Conservation (phyloP, 1,140 invertebrate species). For the Drosophila kurseongensis region DNA sequence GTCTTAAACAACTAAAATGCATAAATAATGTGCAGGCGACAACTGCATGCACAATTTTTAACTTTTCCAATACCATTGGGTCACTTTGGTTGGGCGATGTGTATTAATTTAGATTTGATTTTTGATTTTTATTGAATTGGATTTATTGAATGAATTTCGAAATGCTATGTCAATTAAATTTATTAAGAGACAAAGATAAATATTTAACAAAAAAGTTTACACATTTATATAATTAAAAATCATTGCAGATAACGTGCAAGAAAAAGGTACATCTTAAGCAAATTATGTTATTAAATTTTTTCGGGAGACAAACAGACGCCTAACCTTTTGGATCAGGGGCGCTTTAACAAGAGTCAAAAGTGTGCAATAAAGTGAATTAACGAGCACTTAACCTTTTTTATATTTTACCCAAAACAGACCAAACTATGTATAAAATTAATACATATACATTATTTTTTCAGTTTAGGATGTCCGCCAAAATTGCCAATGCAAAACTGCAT, state of each 20-base stretch:
- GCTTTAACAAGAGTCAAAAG: slow-evolving; percentile 42
- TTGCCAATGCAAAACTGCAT: slow-evolving; percentile 25
- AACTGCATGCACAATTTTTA: slow-evolving; percentile 56
- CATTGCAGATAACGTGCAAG: no score
- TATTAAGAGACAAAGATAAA: no score
- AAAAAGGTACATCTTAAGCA: not conserved
- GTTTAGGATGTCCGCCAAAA: slow-evolving; percentile 28
- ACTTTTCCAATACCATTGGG: slow-evolving; percentile 19
- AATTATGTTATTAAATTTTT: not conserved
- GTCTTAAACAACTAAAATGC: slow-evolving; percentile 57
- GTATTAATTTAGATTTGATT: slow-evolving; percentile 16
- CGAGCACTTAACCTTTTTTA: slow-evolving; percentile 53
- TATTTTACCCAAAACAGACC: slow-evolving; percentile 23
- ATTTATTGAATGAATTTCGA: no score
- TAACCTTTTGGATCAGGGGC: slow-evolving; percentile 13
- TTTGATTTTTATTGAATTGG: slow-evolving; percentile 1
- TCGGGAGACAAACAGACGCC: not conserved
- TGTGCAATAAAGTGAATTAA: slow-evolving; percentile 43
- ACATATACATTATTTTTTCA: slow-evolving; percentile 18
- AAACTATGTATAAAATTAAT: slow-evolving; percentile 6
- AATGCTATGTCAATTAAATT: no score
- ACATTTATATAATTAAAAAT: not conserved
- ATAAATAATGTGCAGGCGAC: slow-evolving; percentile 59
- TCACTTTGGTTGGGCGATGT: slow-evolving; percentile 1
- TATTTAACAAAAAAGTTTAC: no score